Percentiles rank a stretch among this genome's conserved stretches.
phyloP scores from a whole-genome alignment of 2,888 invertebrate genomes.

The Laspeyria flexula region DNA sequence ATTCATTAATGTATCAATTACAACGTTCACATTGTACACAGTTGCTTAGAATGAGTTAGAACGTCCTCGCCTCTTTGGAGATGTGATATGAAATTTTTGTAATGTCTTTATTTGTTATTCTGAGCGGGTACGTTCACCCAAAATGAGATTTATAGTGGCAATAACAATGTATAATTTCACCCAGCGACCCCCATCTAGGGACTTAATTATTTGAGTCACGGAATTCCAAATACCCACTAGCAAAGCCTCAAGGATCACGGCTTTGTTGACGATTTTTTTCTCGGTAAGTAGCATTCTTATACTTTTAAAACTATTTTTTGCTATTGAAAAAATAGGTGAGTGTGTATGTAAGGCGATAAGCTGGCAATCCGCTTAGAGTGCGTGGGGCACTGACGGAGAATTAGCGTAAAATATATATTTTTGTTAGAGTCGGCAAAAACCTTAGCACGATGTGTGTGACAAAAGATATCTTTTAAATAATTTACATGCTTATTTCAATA shows the following conservation, averaged over 20 bases:
- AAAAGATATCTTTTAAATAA: neutral
- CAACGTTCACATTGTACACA: neutral
- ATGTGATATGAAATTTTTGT: constrained; percentile 58
- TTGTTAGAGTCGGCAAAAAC: constrained; percentile 44
- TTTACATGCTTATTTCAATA: neutral
- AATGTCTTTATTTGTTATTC: constrained; percentile 71
- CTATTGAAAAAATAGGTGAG: constrained; percentile 78
- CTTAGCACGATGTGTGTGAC: neutral
- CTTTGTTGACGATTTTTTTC: constrained; percentile 74
- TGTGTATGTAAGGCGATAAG: constrained; percentile 76
- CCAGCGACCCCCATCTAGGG: constrained; percentile 71
- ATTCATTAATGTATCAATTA: too few relatives aligned
- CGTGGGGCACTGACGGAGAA: constrained; percentile 67
- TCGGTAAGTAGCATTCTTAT: constrained; percentile 63
- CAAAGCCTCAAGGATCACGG: constrained; percentile 77
- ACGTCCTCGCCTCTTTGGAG: constrained; percentile 26
- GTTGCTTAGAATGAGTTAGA: constrained; percentile 6
- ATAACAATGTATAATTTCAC: constrained; percentile 83
- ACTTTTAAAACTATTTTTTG: constrained; percentile 74
- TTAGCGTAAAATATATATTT: constrained; percentile 80
- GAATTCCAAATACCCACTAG: constrained; percentile 78
- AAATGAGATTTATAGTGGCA: constrained; percentile 82
- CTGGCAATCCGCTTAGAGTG: constrained; percentile 81
- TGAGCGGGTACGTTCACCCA: constrained; percentile 68
- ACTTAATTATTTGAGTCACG: constrained; percentile 86